Evolutionary conservation across 1,140 invertebrate species (phyloP), one percentile per base, ranked within the genome.

Genomic region (Zaprionus camerounensis): DNA sequence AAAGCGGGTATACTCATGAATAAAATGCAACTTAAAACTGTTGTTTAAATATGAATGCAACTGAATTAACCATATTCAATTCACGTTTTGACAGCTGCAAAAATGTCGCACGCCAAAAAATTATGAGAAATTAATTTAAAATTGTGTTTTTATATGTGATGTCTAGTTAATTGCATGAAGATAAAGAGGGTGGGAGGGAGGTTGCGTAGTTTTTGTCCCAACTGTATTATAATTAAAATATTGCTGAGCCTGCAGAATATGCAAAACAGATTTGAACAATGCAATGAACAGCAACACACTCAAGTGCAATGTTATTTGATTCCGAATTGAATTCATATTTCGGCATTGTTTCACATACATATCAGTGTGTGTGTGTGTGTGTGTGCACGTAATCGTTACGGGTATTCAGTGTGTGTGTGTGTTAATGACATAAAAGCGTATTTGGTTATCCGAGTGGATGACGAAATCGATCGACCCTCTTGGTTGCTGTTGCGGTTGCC

Each of bases 61-160:
- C 71, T 67, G 81, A 67, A 69, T 34, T 58, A 38, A 71, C 72
- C 73, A 78, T 78, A 78, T 82, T 78, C 63, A 83, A 75, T 78
- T 67, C 28, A 51, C 57, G 38, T 71, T 66, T 71, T 57, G 51
- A 66, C 81, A 69, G 57, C 65, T 65, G 61, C 55, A 80, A 26
- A 74, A 63, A 58, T 28, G 38, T 49, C 26, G 34, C 17, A 36
- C 44, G 26, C 7, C 49, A 36, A 26, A 66, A 73, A 73, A 70
- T 70, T 70, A 74, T 70, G 58, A 38, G 28, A 64, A 75, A 71
- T 63, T 64, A 56, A 70, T 75, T 70, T n/a, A 13, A 22, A 74
- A 58, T 64, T 75, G 31, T 13, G 31, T 36, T 56, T 46, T 56
- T 36, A 49, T 17, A 5, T 44, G n/a, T 5, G 22, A 5, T 44